Percentiles rank a stretch among this genome's conserved stretches.
Conservation (phyloP, 2,797 vertebrate species). For the Amblyopsis hoosieri region DNA sequence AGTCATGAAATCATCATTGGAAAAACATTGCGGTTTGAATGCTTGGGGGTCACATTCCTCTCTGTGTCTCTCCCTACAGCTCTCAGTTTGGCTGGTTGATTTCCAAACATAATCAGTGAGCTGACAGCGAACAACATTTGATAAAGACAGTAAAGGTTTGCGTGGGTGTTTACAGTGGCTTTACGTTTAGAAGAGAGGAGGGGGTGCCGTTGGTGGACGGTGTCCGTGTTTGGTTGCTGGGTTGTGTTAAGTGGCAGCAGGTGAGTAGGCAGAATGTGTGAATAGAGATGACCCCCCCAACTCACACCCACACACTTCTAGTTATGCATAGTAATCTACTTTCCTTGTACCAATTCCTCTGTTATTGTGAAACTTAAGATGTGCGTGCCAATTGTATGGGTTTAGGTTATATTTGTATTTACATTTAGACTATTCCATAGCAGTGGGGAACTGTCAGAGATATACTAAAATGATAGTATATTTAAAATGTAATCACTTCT, state of each 20-base stretch:
- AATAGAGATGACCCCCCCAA: conserved; percentile 18
- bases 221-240: conserved; percentile 37
- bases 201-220: not conserved
- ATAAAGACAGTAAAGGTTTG: not conserved
- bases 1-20: no score
- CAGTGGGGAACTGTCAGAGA: no score
- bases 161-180: conserved; percentile 17
- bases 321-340: conserved; percentile 16
- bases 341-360: conserved; percentile 16
- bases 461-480: no score
- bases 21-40: no score
- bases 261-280: conserved; percentile 59
- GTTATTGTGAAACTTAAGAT: not conserved
- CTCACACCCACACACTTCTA: not conserved
- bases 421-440: no score
- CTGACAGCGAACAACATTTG: not conserved
- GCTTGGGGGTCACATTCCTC: no score
- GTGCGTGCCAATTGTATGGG: not conserved
- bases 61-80: no score
- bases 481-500: no score
- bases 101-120: not conserved
- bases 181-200: conserved; percentile 22
- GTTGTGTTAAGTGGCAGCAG: conserved; percentile 51
- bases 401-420: conserved; percentile 8
- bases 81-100: no score